Evolutionary conservation across 2,113 vertebrate species (phyloP).

Genomic region (Tychaedon coryphoeus): DNA sequence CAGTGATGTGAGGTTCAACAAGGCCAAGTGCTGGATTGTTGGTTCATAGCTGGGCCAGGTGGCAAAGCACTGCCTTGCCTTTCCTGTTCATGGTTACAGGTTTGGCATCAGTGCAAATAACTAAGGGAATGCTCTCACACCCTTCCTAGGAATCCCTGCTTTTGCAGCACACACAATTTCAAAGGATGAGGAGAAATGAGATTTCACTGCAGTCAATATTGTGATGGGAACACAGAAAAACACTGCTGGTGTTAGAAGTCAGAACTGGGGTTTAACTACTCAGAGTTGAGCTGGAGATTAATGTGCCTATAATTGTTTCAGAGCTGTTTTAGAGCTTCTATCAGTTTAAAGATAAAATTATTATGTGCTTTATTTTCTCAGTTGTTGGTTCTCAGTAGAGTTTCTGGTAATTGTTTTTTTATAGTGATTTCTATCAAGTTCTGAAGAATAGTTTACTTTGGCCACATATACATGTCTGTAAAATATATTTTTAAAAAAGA

Average conservation of each 20-base stretch:
- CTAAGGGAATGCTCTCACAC: rapidly evolving
- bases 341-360: background rate
- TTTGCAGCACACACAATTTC: background rate
- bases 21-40: no score
- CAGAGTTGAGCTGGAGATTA: background rate
- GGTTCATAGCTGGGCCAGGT: rapidly evolving
- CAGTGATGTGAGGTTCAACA: background rate
- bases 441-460: background rate
- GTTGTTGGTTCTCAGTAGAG: background rate
- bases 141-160: rapidly evolving
- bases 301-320: background rate
- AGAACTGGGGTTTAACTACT: background rate
- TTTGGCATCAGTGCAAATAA: background rate
- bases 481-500: background rate
- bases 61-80: background rate
- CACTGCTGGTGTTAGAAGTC: background rate
- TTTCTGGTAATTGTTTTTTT: background rate
- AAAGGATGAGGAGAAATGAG: background rate
- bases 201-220: background rate
- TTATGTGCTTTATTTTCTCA: background rate
- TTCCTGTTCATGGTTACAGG: background rate
- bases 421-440: background rate
- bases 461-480: background rate
- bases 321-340: background rate
- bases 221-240: background rate